Conservation (phyloP, 2,888 invertebrate species). For the Podotricha telesiphe region DNA sequence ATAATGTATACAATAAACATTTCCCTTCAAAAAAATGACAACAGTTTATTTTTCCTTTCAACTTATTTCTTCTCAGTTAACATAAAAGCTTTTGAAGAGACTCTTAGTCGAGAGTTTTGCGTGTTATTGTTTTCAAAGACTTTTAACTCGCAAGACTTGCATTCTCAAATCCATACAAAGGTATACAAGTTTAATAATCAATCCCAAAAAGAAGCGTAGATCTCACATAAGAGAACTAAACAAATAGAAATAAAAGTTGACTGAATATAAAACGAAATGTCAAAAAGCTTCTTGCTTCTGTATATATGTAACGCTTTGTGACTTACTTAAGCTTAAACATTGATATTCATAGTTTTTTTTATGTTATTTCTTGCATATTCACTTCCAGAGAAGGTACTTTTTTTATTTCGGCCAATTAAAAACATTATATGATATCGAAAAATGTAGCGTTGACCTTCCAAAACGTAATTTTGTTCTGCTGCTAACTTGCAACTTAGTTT, state of each 20-base stretch:
- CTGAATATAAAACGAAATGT: conserved; percentile 4
- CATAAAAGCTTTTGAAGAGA: conserved; percentile 20
- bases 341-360: background rate
- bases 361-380: background rate
- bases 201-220: conserved; percentile 11
- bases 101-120: conserved; percentile 20
- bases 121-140: conserved; percentile 24
- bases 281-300: conserved; percentile 4
- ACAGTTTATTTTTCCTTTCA: conserved; percentile 16
- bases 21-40: background rate
- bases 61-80: conserved; percentile 16
- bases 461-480: too few species aligned
- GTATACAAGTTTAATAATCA: conserved; percentile 22
- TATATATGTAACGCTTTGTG: background rate
- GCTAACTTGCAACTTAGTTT: too few species aligned
- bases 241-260: conserved; percentile 15
- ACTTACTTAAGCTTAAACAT: background rate
- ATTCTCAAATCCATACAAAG: conserved; percentile 21
- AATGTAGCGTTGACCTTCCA: too few species aligned
- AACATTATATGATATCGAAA: too few species aligned
- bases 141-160: conserved; percentile 19
- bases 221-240: conserved; percentile 2
- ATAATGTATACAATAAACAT: background rate
- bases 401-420: too few species aligned
- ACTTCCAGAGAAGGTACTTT: background rate